Evolutionary conservation across 2,797 vertebrate genomes (phyloP).

Genomic region (Enteromius argenteus): DNA sequence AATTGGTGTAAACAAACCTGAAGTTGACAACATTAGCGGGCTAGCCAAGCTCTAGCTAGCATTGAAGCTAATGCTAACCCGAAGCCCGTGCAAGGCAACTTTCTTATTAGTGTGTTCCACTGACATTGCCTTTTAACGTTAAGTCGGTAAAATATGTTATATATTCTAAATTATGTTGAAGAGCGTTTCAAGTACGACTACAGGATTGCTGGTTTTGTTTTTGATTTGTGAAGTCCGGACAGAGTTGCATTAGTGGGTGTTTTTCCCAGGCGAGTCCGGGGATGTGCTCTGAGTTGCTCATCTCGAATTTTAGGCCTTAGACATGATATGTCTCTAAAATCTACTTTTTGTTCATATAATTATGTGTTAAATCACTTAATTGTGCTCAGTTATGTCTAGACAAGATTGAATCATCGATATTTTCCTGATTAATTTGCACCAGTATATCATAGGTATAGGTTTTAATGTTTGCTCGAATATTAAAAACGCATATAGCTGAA

Average conservation of each 20-base stretch:
- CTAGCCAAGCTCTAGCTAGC: slow-evolving; percentile 15
- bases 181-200: not conserved
- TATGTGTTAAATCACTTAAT: not conserved
- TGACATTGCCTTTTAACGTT: not conserved
- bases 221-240: not conserved
- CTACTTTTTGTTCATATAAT: not conserved
- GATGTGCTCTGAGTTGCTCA: not conserved
- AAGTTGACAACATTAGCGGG: slow-evolving; percentile 52
- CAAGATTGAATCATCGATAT: not conserved
- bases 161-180: not conserved
- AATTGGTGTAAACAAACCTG: slow-evolving; percentile 42
- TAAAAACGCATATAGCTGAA: not conserved
- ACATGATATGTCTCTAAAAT: not conserved
- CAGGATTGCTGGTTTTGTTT: not conserved
- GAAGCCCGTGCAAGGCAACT: slow-evolving; percentile 11
- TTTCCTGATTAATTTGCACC: not conserved
- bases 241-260: slow-evolving; percentile 16
- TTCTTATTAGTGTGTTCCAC: not conserved
- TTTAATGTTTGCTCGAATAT: not conserved
- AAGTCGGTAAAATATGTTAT: not conserved
- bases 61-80: slow-evolving; percentile 38
- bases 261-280: slow-evolving; percentile 11
- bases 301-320: slow-evolving; percentile 13
- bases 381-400: not conserved
- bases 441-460: not conserved